These are phyloP conservation scores for Allophyes oxyacanthae DNA, from an alignment of 2,888 invertebrate genomes.

Conservation along the genomic window DNA sequence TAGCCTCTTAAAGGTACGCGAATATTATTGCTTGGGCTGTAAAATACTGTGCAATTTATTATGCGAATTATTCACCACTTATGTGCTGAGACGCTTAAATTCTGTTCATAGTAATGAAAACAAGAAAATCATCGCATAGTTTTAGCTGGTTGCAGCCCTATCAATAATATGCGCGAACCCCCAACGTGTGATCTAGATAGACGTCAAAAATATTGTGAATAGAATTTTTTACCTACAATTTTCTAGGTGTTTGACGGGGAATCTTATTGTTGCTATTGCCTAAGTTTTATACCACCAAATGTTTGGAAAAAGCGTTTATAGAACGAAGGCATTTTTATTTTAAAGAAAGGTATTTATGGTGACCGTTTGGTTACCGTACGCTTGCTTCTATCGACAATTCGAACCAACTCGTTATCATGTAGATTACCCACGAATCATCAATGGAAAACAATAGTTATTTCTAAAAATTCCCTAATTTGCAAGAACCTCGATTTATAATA, in stretches of 20 bases:
- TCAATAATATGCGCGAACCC: slow-evolving; percentile 41
- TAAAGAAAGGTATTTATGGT: slow-evolving; percentile 22
- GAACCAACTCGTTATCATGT: slow-evolving; percentile 21
- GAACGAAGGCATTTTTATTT: slow-evolving; percentile 42
- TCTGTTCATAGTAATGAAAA: slow-evolving; percentile 36
- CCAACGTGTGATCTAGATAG: slow-evolving; percentile 74
- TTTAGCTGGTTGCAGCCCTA: slow-evolving; percentile 23
- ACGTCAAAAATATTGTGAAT: slow-evolving; percentile 74
- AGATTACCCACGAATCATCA: neutral
- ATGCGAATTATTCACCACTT: slow-evolving; percentile 19
- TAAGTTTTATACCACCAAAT: slow-evolving; percentile 50
- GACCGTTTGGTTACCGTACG: slow-evolving; percentile 36
- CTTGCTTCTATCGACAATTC: slow-evolving; percentile 51
- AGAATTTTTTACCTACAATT: slow-evolving; percentile 84
- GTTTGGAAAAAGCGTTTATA: slow-evolving; percentile 33
- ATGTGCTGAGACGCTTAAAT: slow-evolving; percentile 13
- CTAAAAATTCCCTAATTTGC: neutral
- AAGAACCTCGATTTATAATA: neutral
- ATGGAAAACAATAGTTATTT: neutral
- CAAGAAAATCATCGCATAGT: slow-evolving; percentile 23
- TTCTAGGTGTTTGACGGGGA: slow-evolving; percentile 78
- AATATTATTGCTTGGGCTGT: slow-evolving; percentile 37
- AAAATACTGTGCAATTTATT: slow-evolving; percentile 11
- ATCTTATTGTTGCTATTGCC: slow-evolving; percentile 74
- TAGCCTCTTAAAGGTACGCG: slow-evolving; percentile 67